Base-by-base conservation (phyloP, 2,888 invertebrate species). In the Masnerella sp. region DNA sequence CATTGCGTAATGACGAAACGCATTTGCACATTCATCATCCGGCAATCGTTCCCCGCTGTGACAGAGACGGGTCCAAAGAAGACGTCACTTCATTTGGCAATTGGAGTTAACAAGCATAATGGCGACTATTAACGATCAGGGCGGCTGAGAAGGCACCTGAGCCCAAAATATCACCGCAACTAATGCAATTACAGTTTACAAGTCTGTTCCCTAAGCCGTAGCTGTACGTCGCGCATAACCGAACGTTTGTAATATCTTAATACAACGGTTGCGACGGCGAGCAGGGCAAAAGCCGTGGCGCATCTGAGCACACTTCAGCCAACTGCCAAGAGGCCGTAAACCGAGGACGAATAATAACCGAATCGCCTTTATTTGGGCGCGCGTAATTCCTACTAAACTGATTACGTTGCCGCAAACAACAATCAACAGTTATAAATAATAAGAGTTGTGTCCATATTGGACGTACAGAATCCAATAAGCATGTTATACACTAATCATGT, bases 151-250 rank as follows among this genome's bases (percentile, higher is more conserved):
- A 80, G 83, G 82, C 82, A 83, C 84, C 85, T 85, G 84, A 84
- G 85, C 84, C 83, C 84, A 83, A 85, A 86, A 86, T 87, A 86
- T 85, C 84, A 84, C 85, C 83, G 82, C 82, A 85, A 86, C 85
- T 85, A 85, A 86, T 84, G 86, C 86, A 86, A 86, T 86, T 86
- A 86, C 84, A 85, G 85, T 85, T 84, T 85, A 84, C 85, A 85
- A 85, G 85, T 83, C 82, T 80, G 83, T 84, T 80, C 83, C 77
- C 80, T 78, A n/a, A n/a, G n/a, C 75, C 74, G 51, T 56, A 59
- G 64, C 43, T 73, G 51, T 54, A 62, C 30, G 32, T 45, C 22
- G 34, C 25, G 51, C 43, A 7, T 36, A 47, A 30, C 51, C 11
- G 59, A 64, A 65, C 65, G 70, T 62, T 61, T 65, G 59, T 70